Percentiles rank a stretch among this genome's conserved stretches.
phyloP scores from a whole-genome alignment of 2,797 vertebrate genomes.

The Hafferia zeledoni region DNA sequence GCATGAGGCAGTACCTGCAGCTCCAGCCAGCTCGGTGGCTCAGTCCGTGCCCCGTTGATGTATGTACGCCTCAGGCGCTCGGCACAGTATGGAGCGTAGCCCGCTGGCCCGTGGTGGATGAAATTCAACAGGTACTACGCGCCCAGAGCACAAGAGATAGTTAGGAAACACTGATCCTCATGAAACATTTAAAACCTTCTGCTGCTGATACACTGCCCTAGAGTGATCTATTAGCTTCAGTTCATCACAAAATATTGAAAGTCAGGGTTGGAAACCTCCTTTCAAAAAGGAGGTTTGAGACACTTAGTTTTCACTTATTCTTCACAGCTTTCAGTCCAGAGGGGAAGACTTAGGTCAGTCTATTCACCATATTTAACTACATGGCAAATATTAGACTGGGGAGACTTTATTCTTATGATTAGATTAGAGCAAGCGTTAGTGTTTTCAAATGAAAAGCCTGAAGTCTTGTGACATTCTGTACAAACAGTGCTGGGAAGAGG shows the following conservation, averaged over 20 bases:
- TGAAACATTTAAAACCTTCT: neutral
- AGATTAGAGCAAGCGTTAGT: neutral
- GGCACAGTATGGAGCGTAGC: constrained; percentile 86
- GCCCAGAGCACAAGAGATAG: neutral
- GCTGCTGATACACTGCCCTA: neutral
- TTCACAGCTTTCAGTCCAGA: neutral
- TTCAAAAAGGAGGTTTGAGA: neutral
- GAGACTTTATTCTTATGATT: neutral
- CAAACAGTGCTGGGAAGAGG: neutral
- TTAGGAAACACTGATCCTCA: neutral
- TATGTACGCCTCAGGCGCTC: constrained; percentile 87
- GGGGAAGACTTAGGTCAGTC: neutral
- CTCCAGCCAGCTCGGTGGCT: constrained; percentile 93
- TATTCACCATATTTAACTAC: neutral
- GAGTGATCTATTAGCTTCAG: neutral
- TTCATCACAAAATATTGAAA: neutral
- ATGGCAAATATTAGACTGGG: neutral
- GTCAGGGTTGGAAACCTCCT: neutral
- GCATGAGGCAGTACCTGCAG: constrained; percentile 84
- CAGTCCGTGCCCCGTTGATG: constrained; percentile 85
- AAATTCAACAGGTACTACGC: constrained; percentile 91
- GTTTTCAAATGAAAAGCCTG: neutral
- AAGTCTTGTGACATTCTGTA: neutral
- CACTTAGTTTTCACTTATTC: neutral
- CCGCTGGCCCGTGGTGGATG: constrained; percentile 82